Evolutionary conservation across 2,797 vertebrate genomes (phyloP).

Genomic region (Furcifer pardalis): DNA sequence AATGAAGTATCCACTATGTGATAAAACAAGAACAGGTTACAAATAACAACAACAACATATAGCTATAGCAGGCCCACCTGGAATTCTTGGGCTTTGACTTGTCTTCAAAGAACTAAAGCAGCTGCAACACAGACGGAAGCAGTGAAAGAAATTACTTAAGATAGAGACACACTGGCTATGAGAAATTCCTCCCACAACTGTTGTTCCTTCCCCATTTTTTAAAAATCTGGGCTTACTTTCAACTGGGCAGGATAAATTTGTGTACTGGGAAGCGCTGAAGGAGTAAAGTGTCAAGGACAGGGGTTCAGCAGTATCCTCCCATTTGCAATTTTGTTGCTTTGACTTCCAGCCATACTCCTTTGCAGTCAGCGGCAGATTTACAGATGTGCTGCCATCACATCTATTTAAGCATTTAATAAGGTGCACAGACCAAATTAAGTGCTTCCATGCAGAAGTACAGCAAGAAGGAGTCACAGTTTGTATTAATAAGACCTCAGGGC

Average conservation of each 20-base stretch:
- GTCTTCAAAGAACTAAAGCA: not conserved
- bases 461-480: not conserved
- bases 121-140: not conserved
- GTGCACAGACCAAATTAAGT: not conserved
- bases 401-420: not conserved
- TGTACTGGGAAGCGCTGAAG: not conserved
- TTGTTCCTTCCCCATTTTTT: not conserved
- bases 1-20: not conserved
- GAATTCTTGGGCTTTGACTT: not conserved
- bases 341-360: not conserved
- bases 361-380: not conserved
- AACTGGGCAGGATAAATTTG: not conserved
- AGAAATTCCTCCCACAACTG: not conserved
- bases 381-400: not conserved
- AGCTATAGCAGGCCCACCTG: not conserved
- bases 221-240: not conserved
- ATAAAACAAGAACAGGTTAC: conserved; percentile 23
- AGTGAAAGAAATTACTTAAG: not conserved
- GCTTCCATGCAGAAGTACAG: not conserved
- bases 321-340: not conserved
- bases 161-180: not conserved
- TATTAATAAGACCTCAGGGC: not conserved
- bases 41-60: not conserved
- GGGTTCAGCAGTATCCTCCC: no score
- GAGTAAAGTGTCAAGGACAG: not conserved